Evolutionary conservation across 23 tunicate species (phyloP), one percentile per base, ranked within the genome.

Genomic region (Ascidia mentula): DNA sequence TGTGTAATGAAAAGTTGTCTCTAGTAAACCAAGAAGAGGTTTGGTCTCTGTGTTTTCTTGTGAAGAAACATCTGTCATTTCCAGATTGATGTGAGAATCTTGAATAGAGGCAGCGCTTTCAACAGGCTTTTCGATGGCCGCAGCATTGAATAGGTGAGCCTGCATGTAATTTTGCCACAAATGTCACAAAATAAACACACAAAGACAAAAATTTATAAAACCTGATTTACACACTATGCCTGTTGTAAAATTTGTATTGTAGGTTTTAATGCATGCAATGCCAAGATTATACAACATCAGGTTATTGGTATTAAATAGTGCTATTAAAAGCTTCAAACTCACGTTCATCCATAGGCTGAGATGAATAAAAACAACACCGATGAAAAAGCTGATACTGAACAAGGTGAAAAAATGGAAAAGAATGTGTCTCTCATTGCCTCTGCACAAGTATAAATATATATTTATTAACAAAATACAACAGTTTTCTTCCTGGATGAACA

Each of bases 271-370:
- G n/a, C n/a, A n/a, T n/a, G n/a, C n/a, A n/a, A n/a, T n/a, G n/a
- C n/a, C n/a, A n/a, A n/a, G n/a, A n/a, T n/a, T n/a, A n/a, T n/a
- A n/a, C n/a, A n/a, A n/a, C n/a, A n/a, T n/a, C n/a, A n/a, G n/a
- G n/a, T n/a, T n/a, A n/a, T n/a, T n/a, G n/a, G n/a, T n/a, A n/a
- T n/a, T n/a, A n/a, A n/a, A n/a, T n/a, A n/a, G n/a, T n/a, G n/a
- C n/a, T n/a, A n/a, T n/a, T n/a, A n/a, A n/a, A n/a, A n/a, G n/a
- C n/a, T n/a, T n/a, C n/a, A 53, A 53, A 53, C 94, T 82, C 72
- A 89, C 94, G 78, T 83, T 89, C 73, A 83, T 78, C 88, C 88
- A 89, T 17, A 89, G 65, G 71, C 94, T 89, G 28, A 89, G 73
- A 59, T 89, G 94, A 24, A 89, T 89, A 26, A 89, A 73, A 72